phyloP scores from a whole-genome alignment of 2,113 vertebrate species.

The Epinephelus lanceolatus region DNA sequence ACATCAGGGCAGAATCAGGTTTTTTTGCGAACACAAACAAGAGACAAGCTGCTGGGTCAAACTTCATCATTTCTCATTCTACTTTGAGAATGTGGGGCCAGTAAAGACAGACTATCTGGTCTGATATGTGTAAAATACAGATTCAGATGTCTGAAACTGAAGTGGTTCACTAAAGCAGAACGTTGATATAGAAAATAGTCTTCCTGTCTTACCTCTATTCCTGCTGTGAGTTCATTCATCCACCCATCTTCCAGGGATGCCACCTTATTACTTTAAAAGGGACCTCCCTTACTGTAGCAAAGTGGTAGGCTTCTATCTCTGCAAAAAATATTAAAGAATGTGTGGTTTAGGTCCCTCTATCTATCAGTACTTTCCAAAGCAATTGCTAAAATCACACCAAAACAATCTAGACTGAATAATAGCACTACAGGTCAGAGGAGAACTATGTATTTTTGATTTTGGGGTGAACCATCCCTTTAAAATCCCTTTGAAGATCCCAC shows the following conservation, averaged over 20 bases:
- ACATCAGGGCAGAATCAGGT: conserved; percentile 10
- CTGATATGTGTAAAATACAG: background rate
- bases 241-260: background rate
- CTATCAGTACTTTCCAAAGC: background rate
- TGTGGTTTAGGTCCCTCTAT: background rate
- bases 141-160: background rate
- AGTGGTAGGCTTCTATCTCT: background rate
- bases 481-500: background rate
- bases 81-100: conserved; percentile 5
- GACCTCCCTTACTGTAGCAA: background rate
- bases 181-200: background rate
- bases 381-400: too few species aligned
- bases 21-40: conserved; percentile 25
- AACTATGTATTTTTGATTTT: too few species aligned
- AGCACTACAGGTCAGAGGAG: too few species aligned
- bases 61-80: background rate
- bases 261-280: background rate
- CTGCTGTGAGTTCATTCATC: background rate
- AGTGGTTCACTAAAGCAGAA: background rate
- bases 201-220: background rate
- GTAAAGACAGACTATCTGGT: background rate
- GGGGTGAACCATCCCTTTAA: background rate
- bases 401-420: too few species aligned
- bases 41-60: conserved; percentile 1
- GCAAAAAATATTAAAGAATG: background rate